Base-by-base conservation (phyloP, 1,140 invertebrate species). In the Bombus confusus region DNA sequence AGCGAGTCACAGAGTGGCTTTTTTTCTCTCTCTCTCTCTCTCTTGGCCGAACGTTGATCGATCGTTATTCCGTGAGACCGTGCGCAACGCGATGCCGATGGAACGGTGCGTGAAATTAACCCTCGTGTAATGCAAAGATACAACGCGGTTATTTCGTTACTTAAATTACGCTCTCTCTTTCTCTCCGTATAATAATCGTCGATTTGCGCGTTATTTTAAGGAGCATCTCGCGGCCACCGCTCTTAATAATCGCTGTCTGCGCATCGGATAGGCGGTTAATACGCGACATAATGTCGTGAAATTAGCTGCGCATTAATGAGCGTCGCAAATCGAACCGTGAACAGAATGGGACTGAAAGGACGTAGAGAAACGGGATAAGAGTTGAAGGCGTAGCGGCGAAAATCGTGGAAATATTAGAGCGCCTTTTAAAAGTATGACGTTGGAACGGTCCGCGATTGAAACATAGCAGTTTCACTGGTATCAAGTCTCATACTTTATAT, bases 291-390 rank as follows among this genome's bases (percentile, higher is more conserved):
- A 90, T 89, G 77, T 87, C 57, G 78, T 84, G 87, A 89, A 90
- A 90, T 89, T 87, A 81, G 68, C 83, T 66, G 68, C n/a, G 57
- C 68, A 82, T 90, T 87, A 89, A 90, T 39, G 81, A 84, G 66
- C 57, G 34, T 68, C 76, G 71, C 76, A 68, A 86, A 88, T 84
- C 81, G 41, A 52, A 34, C 57, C n/a, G 78, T 39, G 78, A 68
- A 68, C 79, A 68, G 5, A 37, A 37, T 18, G 31, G 25, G 0
- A 25, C 52, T 31, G 41, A 31, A 68, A 41, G 41, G 18, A 41
- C 25, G 41, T n/a, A 47, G 43, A 34, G 39, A 25, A 71, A 79
- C 39, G 15, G 47, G 39, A 43, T 25, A 52, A 73, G 62, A 71
- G 47, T 83, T 34, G 25, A 57, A 47, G 59, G 39, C 10, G 57